Conservation (phyloP, 1,140 invertebrate species). For the Ooceraea biroi region DNA sequence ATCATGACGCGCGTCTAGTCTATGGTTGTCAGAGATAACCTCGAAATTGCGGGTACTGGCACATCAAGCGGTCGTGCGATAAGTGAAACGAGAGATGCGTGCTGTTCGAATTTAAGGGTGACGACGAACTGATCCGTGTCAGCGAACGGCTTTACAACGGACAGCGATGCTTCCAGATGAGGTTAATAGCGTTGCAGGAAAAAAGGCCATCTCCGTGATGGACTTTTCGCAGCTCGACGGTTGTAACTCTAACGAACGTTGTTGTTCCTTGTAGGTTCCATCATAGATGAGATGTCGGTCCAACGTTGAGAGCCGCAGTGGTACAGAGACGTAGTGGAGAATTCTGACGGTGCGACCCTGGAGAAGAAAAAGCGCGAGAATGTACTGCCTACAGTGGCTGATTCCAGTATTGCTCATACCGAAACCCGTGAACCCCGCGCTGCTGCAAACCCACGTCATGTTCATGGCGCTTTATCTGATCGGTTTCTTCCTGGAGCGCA, state of each 20-base stretch:
- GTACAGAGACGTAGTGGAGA: conserved; percentile 8
- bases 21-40: too few relatives aligned
- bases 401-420: conserved; percentile 98
- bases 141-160: not conserved
- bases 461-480: conserved; percentile 97
- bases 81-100: not conserved
- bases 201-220: not conserved
- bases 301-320: conserved; percentile 30
- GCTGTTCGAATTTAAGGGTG: not conserved
- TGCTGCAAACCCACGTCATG: conserved; percentile 98
- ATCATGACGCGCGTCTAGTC: too few relatives aligned
- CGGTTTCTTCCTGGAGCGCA: conserved; percentile 97
- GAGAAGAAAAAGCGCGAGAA: conserved; percentile 81
- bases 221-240: not conserved
- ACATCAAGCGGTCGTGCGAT: too few relatives aligned
- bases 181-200: conserved; percentile 24
- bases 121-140: not conserved
- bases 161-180: conserved; percentile 66
- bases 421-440: conserved; percentile 97
- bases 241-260: conserved; percentile 1
- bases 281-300: conserved; percentile 53
- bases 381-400: conserved; percentile 99
- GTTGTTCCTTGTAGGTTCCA: conserved; percentile 15
- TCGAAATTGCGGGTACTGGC: too few relatives aligned
- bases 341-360: not conserved